Percentiles rank a stretch among this genome's conserved stretches.
These are phyloP conservation scores for Passer montanus DNA, from an alignment of 2,113 vertebrate species.

Conservation along the genomic window DNA sequence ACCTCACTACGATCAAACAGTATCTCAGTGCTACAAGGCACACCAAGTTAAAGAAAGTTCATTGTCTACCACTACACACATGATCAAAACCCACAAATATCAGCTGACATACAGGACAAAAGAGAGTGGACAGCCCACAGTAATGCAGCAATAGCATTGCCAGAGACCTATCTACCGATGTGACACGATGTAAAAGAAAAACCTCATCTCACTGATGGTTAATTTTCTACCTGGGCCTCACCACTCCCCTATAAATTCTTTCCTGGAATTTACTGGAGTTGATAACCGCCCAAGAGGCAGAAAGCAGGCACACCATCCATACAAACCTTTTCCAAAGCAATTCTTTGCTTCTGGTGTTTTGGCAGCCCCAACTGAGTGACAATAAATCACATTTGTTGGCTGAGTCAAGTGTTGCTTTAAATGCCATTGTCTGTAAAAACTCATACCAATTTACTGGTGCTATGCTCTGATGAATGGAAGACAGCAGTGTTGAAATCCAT, in stretches of 20 bases:
- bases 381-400: slow-evolving; percentile 38
- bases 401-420: slow-evolving; percentile 22
- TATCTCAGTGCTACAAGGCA: neutral
- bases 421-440: slow-evolving; percentile 38
- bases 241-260: neutral
- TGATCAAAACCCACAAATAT: neutral
- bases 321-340: slow-evolving; percentile 11
- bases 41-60: neutral
- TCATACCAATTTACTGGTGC: slow-evolving; percentile 36
- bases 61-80: neutral
- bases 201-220: neutral
- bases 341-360: slow-evolving; percentile 32
- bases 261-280: neutral
- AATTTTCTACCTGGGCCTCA: neutral
- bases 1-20: neutral
- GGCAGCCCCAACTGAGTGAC: slow-evolving; percentile 27
- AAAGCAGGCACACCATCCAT: neutral
- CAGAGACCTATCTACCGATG: neutral
- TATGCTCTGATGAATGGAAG: slow-evolving; percentile 17
- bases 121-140: neutral
- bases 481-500: slow-evolving; percentile 16
- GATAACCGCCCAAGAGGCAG: neutral
- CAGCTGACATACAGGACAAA: neutral
- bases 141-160: neutral
- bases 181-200: neutral